These are phyloP conservation scores for human DNA, from an alignment of 2,113 vertebrate genomes.

Conservation along the genomic window GRCh38 chr4:110676001-110676500, in stretches of 20 bases:
- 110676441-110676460: background rate
- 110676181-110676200: background rate
- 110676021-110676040: conserved; percentile 14
- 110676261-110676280: background rate
- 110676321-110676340: background rate
- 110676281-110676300: background rate
- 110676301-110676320: conserved; percentile 34
- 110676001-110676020: conserved; percentile 11
- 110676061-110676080: background rate
- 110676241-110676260: background rate
- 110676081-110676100: background rate
- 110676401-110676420: background rate
- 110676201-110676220: background rate
- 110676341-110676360: background rate
- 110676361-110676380: background rate
- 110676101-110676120: background rate
- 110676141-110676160: background rate
- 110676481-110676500: background rate
- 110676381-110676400: background rate
- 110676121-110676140: background rate
- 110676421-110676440: background rate
- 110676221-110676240: background rate
- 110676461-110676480: background rate
- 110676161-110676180: background rate
- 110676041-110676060: background rate